Percentiles rank a stretch among this genome's conserved stretches.
phyloP scores from a whole-genome alignment of 2,113 vertebrate species.

The Eretmochelys imbricata region DNA sequence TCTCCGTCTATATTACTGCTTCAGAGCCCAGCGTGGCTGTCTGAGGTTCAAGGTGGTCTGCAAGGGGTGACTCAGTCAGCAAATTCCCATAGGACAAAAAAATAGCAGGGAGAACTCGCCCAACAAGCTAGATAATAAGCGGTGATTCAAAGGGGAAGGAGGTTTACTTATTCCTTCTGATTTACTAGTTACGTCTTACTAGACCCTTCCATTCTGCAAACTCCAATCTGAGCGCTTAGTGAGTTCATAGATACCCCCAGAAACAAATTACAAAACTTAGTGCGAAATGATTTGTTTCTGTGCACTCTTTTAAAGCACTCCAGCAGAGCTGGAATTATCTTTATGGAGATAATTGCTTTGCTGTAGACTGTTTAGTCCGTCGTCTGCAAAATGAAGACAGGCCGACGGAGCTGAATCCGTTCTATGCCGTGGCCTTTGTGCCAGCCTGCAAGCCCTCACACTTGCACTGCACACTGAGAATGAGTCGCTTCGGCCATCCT shows the following conservation, averaged over 20 bases:
- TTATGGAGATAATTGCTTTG: conserved; percentile 51
- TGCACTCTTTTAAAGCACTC: conserved; percentile 24
- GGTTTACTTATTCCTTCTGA: background rate
- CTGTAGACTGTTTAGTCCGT: conserved; percentile 56
- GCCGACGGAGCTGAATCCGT: conserved; percentile 6
- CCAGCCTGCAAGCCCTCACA: background rate
- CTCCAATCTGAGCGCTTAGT: background rate
- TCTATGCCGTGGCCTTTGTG: background rate
- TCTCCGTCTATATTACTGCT: background rate
- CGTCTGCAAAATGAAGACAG: conserved; percentile 19
- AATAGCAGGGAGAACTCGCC: background rate
- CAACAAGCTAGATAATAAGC: background rate
- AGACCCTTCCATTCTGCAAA: background rate
- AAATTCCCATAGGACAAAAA: conserved; percentile 16
- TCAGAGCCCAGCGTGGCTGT: accelerated
- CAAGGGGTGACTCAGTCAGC: conserved; percentile 1
- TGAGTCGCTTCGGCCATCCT: background rate
- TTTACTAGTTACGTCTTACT: background rate
- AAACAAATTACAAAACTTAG: background rate
- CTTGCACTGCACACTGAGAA: background rate
- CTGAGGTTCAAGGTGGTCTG: conserved; percentile 30
- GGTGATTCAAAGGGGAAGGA: background rate
- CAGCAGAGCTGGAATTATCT: conserved; percentile 55
- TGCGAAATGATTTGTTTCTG: background rate
- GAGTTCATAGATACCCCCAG: conserved; percentile 4